phyloP scores from a whole-genome alignment of 1,140 invertebrate species.

The Lanistes nyassanus region DNA sequence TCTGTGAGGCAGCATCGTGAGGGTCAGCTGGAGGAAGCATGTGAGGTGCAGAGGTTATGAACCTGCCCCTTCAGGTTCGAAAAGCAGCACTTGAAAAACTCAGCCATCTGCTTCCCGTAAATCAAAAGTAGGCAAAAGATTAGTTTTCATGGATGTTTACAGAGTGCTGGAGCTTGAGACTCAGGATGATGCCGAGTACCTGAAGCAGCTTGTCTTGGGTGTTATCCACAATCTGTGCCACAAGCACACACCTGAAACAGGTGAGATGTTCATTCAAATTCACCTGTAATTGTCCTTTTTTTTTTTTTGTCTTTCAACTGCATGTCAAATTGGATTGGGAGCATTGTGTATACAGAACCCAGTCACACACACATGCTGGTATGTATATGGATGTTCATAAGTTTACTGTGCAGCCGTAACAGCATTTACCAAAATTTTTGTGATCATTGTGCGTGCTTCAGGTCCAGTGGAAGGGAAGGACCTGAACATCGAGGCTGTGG shows the following conservation, averaged over 20 bases:
- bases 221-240: slow-evolving; percentile 79
- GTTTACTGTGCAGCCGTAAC: background rate
- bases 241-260: slow-evolving; percentile 66
- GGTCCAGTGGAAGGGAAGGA: slow-evolving; percentile 60
- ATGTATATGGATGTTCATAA: background rate
- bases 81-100: background rate
- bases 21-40: too few species aligned
- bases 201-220: slow-evolving; percentile 86
- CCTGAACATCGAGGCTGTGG: slow-evolving; percentile 85
- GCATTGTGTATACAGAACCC: background rate
- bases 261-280: slow-evolving; percentile 9
- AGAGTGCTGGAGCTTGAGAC: slow-evolving; percentile 80
- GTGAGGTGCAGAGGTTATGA: too few species aligned
- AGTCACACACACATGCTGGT: background rate
- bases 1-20: too few species aligned
- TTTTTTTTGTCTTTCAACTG: background rate
- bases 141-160: slow-evolving; percentile 15
- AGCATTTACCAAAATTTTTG: background rate
- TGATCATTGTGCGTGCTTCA: background rate
- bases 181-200: slow-evolving; percentile 86
- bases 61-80: background rate
- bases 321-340: background rate
- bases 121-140: background rate
- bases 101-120: background rate
- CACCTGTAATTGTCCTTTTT: slow-evolving; percentile 8